phyloP scores from a whole-genome alignment of 2,797 vertebrate genomes.

The Danio albolineatus region DNA sequence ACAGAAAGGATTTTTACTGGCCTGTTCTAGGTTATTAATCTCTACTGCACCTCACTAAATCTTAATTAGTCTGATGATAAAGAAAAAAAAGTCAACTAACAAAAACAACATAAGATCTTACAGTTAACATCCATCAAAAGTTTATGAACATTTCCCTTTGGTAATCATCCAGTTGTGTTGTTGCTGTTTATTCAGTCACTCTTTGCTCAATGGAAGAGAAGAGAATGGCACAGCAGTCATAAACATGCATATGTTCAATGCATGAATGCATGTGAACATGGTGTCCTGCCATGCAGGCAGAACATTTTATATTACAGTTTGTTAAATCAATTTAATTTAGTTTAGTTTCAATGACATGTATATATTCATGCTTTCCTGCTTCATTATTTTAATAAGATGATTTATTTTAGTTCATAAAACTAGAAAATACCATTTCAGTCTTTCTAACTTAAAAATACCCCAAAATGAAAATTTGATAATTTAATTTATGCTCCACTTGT shows the following conservation, averaged over 20 bases:
- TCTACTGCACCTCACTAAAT: slow-evolving; percentile 64
- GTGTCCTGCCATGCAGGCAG: not conserved
- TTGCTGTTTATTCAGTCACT: not conserved
- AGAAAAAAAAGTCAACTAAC: slow-evolving; percentile 63
- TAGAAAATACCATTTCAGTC: too few species aligned
- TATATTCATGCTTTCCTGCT: too few species aligned
- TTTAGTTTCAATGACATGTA: too few species aligned
- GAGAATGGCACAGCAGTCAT: not conserved
- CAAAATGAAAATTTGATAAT: too few species aligned
- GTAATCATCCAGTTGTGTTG: not conserved
- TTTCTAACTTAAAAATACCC: too few species aligned
- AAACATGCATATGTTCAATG: slow-evolving; percentile 14
- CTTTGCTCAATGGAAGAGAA: not conserved
- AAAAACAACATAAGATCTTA: slow-evolving; percentile 61
- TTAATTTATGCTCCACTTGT: too few species aligned
- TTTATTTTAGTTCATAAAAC: too few species aligned
- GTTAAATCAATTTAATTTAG: too few species aligned
- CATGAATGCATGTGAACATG: not conserved
- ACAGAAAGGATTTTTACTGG: slow-evolving; percentile 59
- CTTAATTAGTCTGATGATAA: slow-evolving; percentile 67
- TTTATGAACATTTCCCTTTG: slow-evolving; percentile 34
- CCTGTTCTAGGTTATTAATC: slow-evolving; percentile 67
- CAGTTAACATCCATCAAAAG: slow-evolving; percentile 38
- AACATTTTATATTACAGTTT: too few species aligned
- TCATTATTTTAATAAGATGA: too few species aligned